Evolutionary conservation across 2,888 invertebrate genomes (phyloP), one percentile per base, ranked within the genome.

Genomic region (Steromphala cineraria): DNA sequence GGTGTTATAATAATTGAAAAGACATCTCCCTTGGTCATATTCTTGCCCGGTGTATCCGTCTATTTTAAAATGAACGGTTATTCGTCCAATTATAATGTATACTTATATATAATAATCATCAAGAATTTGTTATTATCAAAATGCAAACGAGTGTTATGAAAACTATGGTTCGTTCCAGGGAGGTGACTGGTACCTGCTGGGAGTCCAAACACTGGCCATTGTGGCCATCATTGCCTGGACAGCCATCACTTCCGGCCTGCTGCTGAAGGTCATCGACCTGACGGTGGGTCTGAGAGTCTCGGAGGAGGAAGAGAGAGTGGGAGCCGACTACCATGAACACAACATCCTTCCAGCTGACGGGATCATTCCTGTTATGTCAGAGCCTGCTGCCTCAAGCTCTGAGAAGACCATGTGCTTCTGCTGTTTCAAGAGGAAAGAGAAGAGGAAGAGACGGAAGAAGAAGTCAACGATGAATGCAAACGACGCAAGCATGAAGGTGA

Each of bases 321-420:
- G 98, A 0, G 98, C 98, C 0, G 98, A 98, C 94, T 94, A 98
- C 55, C 96, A 96, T 0, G 98, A 98, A 91, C 98, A 98, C 92
- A 81, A 84, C 52, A 82, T 88, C 21, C 8, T 62, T 13, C 62
- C 62, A 3, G 28, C 62, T 21, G 21, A 62, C 28, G 62, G 62
- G 28, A 28, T 62, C 13, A 62, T 62, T 17, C 62, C 62, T 13
- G 13, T 24, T 10, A 15, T 62, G 24, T 13, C 62, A 24, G 17
- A 62, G 62, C 17, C 46, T 46, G 46, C 13, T 46, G 7, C 46
- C 13, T 46, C 46, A 5, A 46, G 10, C 13, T 46, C 46, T 13
- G 24, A 62, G 13, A 28, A 62, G 62, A 62, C 24, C 15, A 15
- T 62, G 28, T 62, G 62, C 28, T 62, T 62, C 62, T 62, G 62